Evolutionary conservation across 2,888 invertebrate genomes (phyloP).

Genomic region (Drosophila percnosoma): DNA sequence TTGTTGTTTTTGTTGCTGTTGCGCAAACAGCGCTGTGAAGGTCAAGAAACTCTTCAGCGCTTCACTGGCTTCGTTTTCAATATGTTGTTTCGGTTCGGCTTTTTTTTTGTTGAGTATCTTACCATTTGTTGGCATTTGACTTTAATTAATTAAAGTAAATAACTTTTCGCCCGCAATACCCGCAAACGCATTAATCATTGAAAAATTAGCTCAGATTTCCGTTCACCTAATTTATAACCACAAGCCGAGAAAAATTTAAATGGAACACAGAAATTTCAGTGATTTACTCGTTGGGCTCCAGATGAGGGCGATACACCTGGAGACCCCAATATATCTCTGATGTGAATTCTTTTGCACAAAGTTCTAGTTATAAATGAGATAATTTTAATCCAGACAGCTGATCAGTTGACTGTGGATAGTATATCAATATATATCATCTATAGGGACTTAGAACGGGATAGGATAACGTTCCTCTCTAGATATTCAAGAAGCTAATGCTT

Average conservation of each 20-base stretch:
- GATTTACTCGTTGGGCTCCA: constrained; percentile 8
- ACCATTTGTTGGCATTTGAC: constrained; percentile 26
- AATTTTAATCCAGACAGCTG: not conserved
- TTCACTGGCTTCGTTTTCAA: constrained; percentile 44
- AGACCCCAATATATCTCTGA: constrained; percentile 9
- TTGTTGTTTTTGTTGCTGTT: constrained; percentile 21
- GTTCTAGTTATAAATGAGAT: not conserved
- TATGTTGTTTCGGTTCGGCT: constrained; percentile 12
- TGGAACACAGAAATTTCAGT: constrained; percentile 9
- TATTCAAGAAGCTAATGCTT: not conserved
- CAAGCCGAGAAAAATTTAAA: constrained; percentile 7
- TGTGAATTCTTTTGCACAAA: not conserved
- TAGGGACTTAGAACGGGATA: not conserved
- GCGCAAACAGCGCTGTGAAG: constrained; percentile 54
- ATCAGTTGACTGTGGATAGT: not conserved
- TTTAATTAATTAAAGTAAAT: constrained; percentile 75
- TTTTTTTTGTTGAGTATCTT: constrained; percentile 24
- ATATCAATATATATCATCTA: not conserved
- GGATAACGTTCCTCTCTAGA: not conserved
- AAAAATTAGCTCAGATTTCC: constrained; percentile 71
- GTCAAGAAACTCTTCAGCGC: constrained; percentile 68
- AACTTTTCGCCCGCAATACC: constrained; percentile 50
- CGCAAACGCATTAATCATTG: constrained; percentile 64
- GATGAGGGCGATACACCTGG: constrained; percentile 38
- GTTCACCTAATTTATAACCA: constrained; percentile 64